Evolutionary conservation across 2,797 vertebrate genomes (phyloP), one percentile per base, ranked within the genome.

Genomic region (Scolopax bukidnonensis): DNA sequence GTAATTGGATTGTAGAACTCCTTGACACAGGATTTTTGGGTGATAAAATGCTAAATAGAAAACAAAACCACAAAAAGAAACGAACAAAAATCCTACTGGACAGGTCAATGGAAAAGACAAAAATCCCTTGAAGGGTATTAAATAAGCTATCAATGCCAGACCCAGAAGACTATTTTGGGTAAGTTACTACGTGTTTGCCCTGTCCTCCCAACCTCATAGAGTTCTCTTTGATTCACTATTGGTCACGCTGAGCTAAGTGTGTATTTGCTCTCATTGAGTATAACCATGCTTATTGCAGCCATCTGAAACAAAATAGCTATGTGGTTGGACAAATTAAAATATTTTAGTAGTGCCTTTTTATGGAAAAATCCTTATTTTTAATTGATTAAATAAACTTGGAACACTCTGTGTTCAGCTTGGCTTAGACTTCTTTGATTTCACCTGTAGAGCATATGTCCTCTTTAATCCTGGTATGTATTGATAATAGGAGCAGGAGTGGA

Each of bases 401-500:
- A 38, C 17, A 13, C 8, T 83, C 76, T 56, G 28, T 53, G 24
- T 41, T 18, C 21, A 41, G 7, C 11, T 82, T 82, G 47, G n/a
- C 10, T 69, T 87, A 33, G 1, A 7, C 21, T 57, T 24, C 61
- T 87, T 76, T 74, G 54, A 63, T 87, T 47, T 57, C 18, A 87
- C 2, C 47, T 2, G 0, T 28, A 21, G 83, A 59, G 59, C 3
- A n/a, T n/a, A 19, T 77, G 21, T 0, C 0, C 11, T 73, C 41
- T 50, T 13, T 68, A 87, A 79, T 79, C 32, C 38, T 89, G 41
- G 30, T 21, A 50, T 71, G 40, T 28, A 69, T 8, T 54, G 67
- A 69, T 30, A 12, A 23, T 56, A 68, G 78, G 21, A 77, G 21
- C 12, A 59, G 33, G 12, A 61, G 25, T 12, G 15, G 27, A 69